These are phyloP conservation scores for Callionymus lyra DNA, from an alignment of 2,113 vertebrate genomes.

Conservation along the genomic window DNA sequence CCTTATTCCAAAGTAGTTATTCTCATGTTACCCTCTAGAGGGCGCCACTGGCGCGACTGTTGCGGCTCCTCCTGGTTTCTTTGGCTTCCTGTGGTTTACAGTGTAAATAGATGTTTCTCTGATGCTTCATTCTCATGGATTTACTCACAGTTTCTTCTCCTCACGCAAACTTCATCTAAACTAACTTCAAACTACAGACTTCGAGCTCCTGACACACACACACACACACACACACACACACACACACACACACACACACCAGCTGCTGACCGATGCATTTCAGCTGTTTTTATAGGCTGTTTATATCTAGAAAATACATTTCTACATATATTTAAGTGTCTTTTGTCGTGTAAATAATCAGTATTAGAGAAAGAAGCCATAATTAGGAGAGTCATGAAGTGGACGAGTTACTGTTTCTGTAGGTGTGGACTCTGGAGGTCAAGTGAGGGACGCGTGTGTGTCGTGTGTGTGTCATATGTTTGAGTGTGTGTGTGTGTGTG, in stretches of 20 bases:
- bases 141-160: no score
- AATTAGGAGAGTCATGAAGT: constrained; percentile 36
- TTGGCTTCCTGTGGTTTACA: constrained; percentile 10
- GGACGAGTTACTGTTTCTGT: constrained; percentile 28
- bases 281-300: constrained; percentile 44
- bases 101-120: no score
- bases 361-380: constrained; percentile 68
- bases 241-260: constrained; percentile 8
- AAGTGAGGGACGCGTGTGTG: constrained; percentile 1
- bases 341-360: constrained; percentile 73
- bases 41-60: no score
- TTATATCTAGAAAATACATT: constrained; percentile 60
- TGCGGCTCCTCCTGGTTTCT: constrained; percentile 39
- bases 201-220: no score
- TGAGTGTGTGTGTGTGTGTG: no score
- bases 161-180: no score
- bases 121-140: no score
- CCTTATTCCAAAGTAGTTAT: no score
- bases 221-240: no score
- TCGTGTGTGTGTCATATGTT: constrained; percentile 6
- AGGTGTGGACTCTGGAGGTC: constrained; percentile 3
- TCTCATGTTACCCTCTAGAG: no score
- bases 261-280: constrained; percentile 50
- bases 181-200: no score
- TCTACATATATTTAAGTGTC: constrained; percentile 66